A percentile compares a stretch with the other conserved stretches of the same genome.
Conservation (phyloP, 2,113 vertebrate species). For the Micromys minutus region DNA sequence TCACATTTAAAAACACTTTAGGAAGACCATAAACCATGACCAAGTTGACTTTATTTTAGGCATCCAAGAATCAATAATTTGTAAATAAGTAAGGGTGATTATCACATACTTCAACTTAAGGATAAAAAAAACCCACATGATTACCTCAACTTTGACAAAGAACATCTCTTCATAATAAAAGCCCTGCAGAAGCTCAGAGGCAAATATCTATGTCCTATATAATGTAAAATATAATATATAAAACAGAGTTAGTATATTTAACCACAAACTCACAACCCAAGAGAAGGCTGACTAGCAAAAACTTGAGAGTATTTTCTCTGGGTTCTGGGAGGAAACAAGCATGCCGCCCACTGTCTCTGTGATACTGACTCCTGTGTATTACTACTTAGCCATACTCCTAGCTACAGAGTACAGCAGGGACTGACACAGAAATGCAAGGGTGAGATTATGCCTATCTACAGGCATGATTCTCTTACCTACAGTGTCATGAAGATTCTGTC, state of each 20-base stretch:
- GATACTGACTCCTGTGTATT: no score
- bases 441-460: background rate
- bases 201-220: background rate
- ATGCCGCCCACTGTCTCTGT: background rate
- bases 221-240: no score
- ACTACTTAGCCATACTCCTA: no score
- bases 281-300: background rate
- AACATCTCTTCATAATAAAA: background rate
- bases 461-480: background rate
- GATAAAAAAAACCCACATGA: background rate
- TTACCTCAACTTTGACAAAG: background rate
- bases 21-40: background rate
- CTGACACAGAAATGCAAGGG: no score
- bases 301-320: background rate
- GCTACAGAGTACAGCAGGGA: background rate
- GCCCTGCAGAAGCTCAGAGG: background rate
- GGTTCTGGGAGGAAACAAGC: background rate
- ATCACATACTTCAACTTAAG: background rate
- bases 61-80: background rate
- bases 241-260: background rate
- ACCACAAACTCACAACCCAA: background rate
- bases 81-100: background rate
- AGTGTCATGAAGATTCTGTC: background rate
- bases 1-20: background rate
- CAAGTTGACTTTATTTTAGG: background rate